phyloP scores from a whole-genome alignment of 2,888 invertebrate genomes.

The Melanostoma scalare region DNA sequence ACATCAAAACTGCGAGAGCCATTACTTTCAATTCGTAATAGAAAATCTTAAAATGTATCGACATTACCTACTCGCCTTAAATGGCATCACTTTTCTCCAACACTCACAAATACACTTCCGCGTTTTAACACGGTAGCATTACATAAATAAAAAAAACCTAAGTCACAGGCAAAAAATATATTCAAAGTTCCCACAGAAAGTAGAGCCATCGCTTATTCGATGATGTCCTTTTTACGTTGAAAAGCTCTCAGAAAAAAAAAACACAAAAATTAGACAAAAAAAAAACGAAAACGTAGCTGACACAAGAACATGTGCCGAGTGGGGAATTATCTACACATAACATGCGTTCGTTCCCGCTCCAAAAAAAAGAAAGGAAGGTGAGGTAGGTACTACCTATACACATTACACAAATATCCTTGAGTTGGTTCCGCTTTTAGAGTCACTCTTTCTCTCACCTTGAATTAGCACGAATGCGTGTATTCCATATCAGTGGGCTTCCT shows the following conservation, averaged over 20 bases:
- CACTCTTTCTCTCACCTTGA: conserved; percentile 62
- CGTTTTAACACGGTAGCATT: not conserved
- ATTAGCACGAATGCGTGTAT: conserved; percentile 59
- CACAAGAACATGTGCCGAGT: conserved; percentile 48
- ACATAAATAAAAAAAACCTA: not conserved
- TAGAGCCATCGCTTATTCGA: conserved; percentile 27
- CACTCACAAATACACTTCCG: conserved; percentile 1
- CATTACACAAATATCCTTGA: too few relatives aligned
- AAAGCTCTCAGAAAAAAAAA: conserved; percentile 40
- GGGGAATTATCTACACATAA: conserved; percentile 38
- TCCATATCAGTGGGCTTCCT: conserved; percentile 50
- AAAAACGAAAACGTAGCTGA: not conserved
- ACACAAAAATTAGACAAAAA: conserved; percentile 13
- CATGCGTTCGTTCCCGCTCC: conserved; percentile 31
- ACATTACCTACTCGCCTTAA: too few relatives aligned
- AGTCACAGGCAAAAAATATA: not conserved
- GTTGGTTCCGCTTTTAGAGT: not conserved
- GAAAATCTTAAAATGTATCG: too few relatives aligned
- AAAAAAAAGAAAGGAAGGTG: not conserved
- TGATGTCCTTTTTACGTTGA: conserved; percentile 48
- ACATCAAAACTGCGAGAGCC: too few relatives aligned
- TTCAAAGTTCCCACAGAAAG: conserved; percentile 12
- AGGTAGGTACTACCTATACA: too few relatives aligned
- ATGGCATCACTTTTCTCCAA: too few relatives aligned
- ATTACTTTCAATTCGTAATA: too few relatives aligned